A percentile compares a stretch with the other conserved stretches of the same genome.
Evolutionary conservation across 2,797 vertebrate genomes (phyloP).

Genomic region (Cygnus olor): DNA sequence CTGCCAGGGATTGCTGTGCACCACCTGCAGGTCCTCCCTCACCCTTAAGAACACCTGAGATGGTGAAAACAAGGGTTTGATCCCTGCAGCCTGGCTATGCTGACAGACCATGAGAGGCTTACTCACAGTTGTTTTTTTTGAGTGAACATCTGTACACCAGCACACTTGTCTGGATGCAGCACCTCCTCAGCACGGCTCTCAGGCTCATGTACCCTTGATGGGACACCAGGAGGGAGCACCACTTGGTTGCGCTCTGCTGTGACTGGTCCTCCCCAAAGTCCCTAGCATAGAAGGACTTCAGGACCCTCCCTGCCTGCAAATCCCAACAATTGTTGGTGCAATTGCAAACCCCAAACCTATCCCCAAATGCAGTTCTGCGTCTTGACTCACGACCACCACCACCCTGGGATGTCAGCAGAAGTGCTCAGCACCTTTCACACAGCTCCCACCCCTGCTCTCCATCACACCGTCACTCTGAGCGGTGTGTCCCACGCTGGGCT

Average conservation of each 20-base stretch:
- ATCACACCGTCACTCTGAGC: neutral
- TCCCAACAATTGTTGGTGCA: too few relatives aligned
- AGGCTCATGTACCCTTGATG: neutral
- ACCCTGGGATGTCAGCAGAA: neutral
- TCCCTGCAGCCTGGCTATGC: neutral
- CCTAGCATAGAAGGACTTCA: neutral
- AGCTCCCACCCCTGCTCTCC: neutral
- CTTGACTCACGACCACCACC: neutral
- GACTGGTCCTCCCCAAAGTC: neutral
- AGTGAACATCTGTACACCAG: rapidly evolving
- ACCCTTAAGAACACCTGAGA: neutral
- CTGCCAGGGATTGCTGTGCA: neutral
- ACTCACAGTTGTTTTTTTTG: neutral
- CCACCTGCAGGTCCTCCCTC: neutral
- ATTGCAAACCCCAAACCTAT: neutral
- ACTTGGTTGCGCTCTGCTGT: neutral
- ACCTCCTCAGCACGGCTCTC: neutral
- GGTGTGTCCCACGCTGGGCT: neutral
- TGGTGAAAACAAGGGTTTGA: neutral
- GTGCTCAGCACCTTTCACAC: neutral
- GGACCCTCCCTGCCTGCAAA: neutral
- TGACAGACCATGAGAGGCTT: neutral
- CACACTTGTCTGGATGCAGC: neutral
- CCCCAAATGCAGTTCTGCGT: neutral
- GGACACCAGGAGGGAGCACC: neutral